These are phyloP conservation scores for Triplophysa tibetana DNA, from an alignment of 2,113 vertebrate genomes.

Conservation along the genomic window DNA sequence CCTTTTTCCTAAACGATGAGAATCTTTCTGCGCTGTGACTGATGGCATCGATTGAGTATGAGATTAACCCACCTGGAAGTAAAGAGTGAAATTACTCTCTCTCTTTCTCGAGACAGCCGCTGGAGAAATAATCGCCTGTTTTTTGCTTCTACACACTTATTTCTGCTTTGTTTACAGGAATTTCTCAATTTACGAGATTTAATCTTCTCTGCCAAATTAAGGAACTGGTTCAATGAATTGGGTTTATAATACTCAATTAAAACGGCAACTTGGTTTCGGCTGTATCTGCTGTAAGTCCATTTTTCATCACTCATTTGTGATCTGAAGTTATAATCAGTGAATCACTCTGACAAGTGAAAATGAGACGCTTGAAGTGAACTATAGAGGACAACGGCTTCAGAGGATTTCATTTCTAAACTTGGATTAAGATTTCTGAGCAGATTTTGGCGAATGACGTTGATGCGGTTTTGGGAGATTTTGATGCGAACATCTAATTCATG, in stretches of 20 bases:
- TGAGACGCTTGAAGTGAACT: neutral
- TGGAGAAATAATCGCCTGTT: conserved; percentile 25
- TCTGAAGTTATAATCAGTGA: conserved; percentile 10
- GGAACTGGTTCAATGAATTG: neutral
- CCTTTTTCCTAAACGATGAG: conserved; percentile 36
- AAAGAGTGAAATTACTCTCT: conserved; percentile 42
- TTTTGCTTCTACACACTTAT: neutral
- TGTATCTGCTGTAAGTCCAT: neutral
- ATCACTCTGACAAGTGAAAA: conserved; percentile 29
- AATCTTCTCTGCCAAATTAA: neutral
- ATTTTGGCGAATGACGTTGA: neutral
- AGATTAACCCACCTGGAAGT: conserved; percentile 53
- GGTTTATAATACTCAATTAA: neutral
- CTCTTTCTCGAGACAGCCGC: neutral
- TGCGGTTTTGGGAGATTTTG: too few relatives aligned
- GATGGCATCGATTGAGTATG: conserved; percentile 48
- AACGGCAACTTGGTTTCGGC: neutral
- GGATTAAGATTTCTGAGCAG: conserved; percentile 1
- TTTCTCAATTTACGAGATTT: neutral
- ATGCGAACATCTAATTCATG: too few relatives aligned
- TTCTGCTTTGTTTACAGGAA: neutral
- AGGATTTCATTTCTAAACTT: conserved; percentile 15
- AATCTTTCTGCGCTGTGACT: conserved; percentile 47
- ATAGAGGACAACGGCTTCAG: neutral
- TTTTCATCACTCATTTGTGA: neutral